Percentiles rank a stretch among this genome's conserved stretches.
Evolutionary conservation across 1,140 invertebrate genomes (phyloP).

Genomic region (Eupristina koningsbergeri): DNA sequence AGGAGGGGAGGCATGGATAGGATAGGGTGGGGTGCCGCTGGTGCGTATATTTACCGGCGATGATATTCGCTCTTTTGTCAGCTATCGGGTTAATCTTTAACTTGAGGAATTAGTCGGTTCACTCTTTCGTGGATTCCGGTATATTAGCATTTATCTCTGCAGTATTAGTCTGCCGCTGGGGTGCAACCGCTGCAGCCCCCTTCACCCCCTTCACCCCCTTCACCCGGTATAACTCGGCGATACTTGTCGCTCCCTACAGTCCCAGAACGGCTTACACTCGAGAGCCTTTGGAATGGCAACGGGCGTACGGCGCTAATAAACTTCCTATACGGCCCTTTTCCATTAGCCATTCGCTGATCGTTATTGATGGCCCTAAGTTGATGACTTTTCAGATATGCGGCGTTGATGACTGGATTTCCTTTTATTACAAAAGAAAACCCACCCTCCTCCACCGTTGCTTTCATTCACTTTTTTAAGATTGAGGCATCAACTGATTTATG

Average conservation of each 20-base stretch:
- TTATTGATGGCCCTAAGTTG: conserved; percentile 42
- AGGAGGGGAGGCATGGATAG: too few relatives aligned
- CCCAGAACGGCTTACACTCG: neutral
- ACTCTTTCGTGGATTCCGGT: neutral
- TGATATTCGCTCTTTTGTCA: neutral
- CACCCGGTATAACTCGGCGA: neutral
- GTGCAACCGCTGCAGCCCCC: too few relatives aligned
- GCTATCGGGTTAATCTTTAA: neutral
- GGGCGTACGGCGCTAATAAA: conserved; percentile 29
- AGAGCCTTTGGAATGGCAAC: neutral
- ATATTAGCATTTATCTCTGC: neutral
- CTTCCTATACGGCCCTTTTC: neutral
- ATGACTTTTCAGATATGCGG: neutral
- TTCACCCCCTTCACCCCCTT: too few relatives aligned
- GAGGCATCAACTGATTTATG: conserved; percentile 27
- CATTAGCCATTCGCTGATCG: conserved; percentile 25
- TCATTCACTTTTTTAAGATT: neutral
- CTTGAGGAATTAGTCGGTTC: neutral
- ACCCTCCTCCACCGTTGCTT: neutral
- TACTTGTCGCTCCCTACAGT: neutral
- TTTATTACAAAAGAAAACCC: conserved; percentile 1
- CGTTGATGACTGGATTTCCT: conserved; percentile 16
- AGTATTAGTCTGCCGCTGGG: too few relatives aligned
- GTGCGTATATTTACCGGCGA: too few relatives aligned
- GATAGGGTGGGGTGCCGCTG: too few relatives aligned